phyloP scores from a whole-genome alignment of 2,113 vertebrate species.

The Nicator chloris region DNA sequence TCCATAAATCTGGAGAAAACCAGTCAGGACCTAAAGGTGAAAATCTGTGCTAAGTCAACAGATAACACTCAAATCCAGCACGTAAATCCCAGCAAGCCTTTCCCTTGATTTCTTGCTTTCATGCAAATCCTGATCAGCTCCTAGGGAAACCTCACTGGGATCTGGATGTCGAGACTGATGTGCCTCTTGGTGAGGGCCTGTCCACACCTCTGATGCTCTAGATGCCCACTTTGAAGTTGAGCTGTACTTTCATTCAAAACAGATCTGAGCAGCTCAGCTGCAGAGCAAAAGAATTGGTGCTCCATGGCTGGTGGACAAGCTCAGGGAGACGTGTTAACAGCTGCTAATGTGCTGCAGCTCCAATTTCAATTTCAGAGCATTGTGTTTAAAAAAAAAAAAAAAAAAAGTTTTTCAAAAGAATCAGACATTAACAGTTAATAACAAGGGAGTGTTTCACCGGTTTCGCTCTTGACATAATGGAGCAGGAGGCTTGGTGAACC shows the following conservation, averaged over 20 bases:
- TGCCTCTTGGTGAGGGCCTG: neutral
- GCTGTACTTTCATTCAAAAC: conserved; percentile 29
- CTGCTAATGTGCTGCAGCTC: conserved; percentile 29
- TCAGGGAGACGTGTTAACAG: conserved; percentile 52
- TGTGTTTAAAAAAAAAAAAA: neutral
- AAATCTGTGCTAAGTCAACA: neutral
- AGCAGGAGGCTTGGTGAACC: neutral
- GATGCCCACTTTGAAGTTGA: conserved; percentile 24
- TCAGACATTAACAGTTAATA: conserved; percentile 21
- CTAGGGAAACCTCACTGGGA: neutral
- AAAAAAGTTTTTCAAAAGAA: too few species aligned
- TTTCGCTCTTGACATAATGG: neutral
- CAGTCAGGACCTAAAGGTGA: neutral
- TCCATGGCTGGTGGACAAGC: neutral
- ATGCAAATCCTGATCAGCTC: neutral
- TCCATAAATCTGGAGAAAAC: neutral
- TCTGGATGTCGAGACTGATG: neutral
- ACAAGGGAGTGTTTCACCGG: neutral
- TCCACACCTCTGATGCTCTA: conserved; percentile 14
- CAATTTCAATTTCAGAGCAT: neutral
- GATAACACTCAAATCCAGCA: neutral
- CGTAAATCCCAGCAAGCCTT: neutral
- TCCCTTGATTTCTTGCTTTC: neutral
- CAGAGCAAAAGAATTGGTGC: neutral
- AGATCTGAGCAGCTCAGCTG: neutral